Conservation (phyloP, 1,140 invertebrate species). For the Nixonia krombeini region DNA sequence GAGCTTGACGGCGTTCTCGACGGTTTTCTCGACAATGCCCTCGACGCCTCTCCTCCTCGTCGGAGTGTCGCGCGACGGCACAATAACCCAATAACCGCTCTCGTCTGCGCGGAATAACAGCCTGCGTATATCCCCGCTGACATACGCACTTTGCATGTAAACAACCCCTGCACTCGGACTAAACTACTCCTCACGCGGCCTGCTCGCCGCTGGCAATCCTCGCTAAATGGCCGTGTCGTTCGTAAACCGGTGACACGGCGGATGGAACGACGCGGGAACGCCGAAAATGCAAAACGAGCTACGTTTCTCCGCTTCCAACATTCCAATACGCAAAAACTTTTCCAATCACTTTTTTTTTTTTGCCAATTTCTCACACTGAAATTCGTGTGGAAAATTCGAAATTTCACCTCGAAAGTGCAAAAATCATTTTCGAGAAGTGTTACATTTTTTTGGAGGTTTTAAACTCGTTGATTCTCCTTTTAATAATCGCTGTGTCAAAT, state of each 20-base stretch:
- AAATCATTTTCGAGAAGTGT: too few species aligned
- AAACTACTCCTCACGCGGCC: constrained; percentile 16
- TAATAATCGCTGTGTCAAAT: too few species aligned
- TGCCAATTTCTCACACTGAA: too few species aligned
- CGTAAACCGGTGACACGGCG: constrained; percentile 3
- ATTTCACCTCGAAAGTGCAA: not conserved
- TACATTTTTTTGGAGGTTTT: too few species aligned
- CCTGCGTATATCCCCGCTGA: constrained; percentile 1
- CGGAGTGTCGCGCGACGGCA: constrained; percentile 17
- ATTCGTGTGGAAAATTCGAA: too few species aligned
- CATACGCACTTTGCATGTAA: constrained; percentile 16
- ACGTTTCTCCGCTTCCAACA: too few species aligned
- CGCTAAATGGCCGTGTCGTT: constrained; percentile 5
- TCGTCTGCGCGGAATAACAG: not conserved
- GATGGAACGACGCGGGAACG: too few species aligned
- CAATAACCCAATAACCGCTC: constrained; percentile 28
- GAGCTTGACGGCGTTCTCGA: constrained; percentile 9
- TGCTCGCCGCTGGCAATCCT: constrained; percentile 1
- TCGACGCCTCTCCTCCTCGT: constrained; percentile 1
- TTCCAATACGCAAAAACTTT: too few species aligned
- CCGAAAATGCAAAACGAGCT: too few species aligned
- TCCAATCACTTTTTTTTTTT: too few species aligned
- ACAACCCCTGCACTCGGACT: constrained; percentile 3
- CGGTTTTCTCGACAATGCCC: constrained; percentile 6
- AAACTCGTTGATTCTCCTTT: too few species aligned